Evolutionary conservation across 2,113 vertebrate genomes (phyloP), one percentile per base, ranked within the genome.

Genomic region (Nothobranchius kuhntae): DNA sequence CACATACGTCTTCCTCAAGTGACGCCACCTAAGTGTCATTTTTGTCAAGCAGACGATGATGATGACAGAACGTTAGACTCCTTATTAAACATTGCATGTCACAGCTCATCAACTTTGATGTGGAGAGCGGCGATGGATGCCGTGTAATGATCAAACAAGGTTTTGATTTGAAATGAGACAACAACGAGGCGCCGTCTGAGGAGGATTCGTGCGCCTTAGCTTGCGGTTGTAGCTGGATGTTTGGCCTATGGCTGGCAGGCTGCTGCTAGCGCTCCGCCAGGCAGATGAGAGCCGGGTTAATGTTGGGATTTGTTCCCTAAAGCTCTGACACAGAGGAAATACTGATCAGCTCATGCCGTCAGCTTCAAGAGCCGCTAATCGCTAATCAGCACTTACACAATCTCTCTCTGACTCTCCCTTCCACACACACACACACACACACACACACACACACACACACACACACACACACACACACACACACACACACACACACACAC

Each of bases 271-370:
- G 52, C 87, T 87, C 81, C 73, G 86, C 77, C 87, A 89, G 87
- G 84, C 89, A 89, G 87, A 91, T 89, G 87, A 91, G 90, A 90
- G 87, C 89, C 66, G 82, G 89, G 89, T 89, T 91, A 91, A 91
- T 91, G 90, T 91, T 72, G 86, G 90, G 90, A 91, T 91, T 91
- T 91, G 90, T 90, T 91, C 89, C 86, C 87, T 90, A 90, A 91
- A 91, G 90, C 90, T 91, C 87, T 65, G 42, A 87, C 90, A 89
- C 82, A 86, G 74, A 89, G 81, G 81, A 89, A 89, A 87, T 86
- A 89, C 87, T 88, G 89, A 90, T 90, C 87, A 89, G 85, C 79
- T 81, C 75, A 30, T n/a, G 67, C 81, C 62, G 84, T 77, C 86
- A 85, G 85, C 83, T 71, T 84, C 77, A 26, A 86, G 84, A 87